Base-by-base conservation (phyloP, 64 coral and sea anemone genomes). In the Montipora cactus region DNA sequence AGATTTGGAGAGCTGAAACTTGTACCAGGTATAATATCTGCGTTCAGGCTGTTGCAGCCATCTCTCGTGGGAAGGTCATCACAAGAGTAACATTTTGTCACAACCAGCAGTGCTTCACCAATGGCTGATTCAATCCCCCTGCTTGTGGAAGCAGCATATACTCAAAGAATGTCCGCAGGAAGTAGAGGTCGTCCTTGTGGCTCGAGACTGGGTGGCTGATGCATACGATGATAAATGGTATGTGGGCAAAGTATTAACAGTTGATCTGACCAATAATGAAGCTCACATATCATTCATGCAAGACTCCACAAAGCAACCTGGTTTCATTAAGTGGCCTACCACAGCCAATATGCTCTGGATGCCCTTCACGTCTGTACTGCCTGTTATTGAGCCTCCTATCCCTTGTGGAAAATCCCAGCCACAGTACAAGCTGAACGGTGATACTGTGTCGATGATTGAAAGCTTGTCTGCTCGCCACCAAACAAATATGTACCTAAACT, bases 11-110 rank as follows among this genome's bases (percentile, higher is more conserved):
- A 66, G 61, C 61, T 66, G 61, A 66, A 74, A 75, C 68, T 12
- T 66, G 83, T 94, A 46, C 92, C 84, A 55, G 45, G 84, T 28
- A 94, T 83, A 49, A 94, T 88, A 84, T 22, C 92, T 45, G 7
- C 28, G 28, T 88, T 68, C 84, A 89, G 57, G 76, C 84, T 57
- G 78, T 88, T 47, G 25, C 66, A 72, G 59, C 83, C 73, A 49
- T 81, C n/a, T 55, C 74, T 71, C 58, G n/a, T 52, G 44, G 28
- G 57, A 94, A 89, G 76, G 72, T 83, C 50, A 81, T 61, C 52
- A 85, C 59, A 28, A 89, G 75, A 23, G 11, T 25, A 55, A 89
- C 28, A 28, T 28, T 1, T 1, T 28, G 28, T 28, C 28, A 28
- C 28, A 28, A 1, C 28, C 28, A 28, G 28, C 28, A 28, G 28